Evolutionary conservation across 2,113 vertebrate genomes (phyloP), one percentile per base, ranked within the genome.

Genomic region (Toxotes jaculatrix): DNA sequence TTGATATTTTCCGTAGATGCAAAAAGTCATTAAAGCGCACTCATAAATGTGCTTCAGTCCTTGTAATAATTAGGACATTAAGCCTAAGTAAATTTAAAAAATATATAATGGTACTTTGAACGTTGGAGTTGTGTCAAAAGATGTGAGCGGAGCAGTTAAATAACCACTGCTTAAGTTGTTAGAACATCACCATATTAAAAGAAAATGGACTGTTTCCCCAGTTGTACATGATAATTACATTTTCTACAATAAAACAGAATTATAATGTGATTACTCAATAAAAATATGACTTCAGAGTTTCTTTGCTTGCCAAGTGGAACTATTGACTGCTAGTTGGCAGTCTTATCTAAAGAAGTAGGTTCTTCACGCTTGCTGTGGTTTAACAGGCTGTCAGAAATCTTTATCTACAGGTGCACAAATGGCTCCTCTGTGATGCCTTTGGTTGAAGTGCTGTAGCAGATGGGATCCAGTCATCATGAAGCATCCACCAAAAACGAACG

Each of bases 401-500:
- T 47, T 38, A 79, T 76, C 64, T 75, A 4, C 61, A 59, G 56
- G 27, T 40, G 27, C 68, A 77, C n/a, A 73, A 63, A 79, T 21
- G 36, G 27, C 23, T 76, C 27, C 7, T 42, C 5, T 57, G 7
- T 11, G 32, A 38, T 13, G 21, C 27, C 27, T 77, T 47, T 57
- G 53, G 4, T 57, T 31, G 5, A 53, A 21, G 59, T 21, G 32
- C 27, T 14, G 51, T 0, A 63, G 10, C 59, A 55, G 49, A 75
- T 31, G 42, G 42, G 11, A 76, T 0, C 8, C 53, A 47, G 62
- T 21, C 47, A 27, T 10, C 42, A 66, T 80, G 17, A 59, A 80
- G 57, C 5, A 32, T 66, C 38, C 74, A 64, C 14, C 7, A 11
- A 13, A 53, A 23, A 62, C 2, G 38, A 32, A 64, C 10, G 63